These are phyloP conservation scores for Geotrypetes seraphini DNA, from an alignment of 2,797 vertebrate species.

Conservation along the genomic window DNA sequence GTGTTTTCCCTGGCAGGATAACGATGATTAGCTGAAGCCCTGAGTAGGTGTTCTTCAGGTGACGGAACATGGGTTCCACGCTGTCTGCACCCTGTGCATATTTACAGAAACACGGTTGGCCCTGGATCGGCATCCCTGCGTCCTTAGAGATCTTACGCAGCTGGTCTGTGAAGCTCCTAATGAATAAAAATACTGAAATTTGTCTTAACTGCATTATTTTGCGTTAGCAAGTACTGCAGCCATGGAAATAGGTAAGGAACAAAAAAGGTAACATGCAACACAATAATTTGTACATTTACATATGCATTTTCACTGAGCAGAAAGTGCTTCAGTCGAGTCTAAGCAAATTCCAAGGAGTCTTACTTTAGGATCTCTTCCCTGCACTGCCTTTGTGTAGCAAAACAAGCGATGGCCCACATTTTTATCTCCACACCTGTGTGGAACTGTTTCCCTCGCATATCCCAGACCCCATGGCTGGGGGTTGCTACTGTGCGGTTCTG, in stretches of 20 bases:
- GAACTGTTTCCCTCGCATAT: slow-evolving; percentile 96
- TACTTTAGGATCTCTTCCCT: slow-evolving; percentile 97
- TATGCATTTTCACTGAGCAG: too few relatives aligned
- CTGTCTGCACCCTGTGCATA: slow-evolving; percentile 67
- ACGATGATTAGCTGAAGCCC: slow-evolving; percentile 69
- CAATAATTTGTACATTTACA: too few relatives aligned
- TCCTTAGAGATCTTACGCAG: slow-evolving; percentile 69
- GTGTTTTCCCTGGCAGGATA: slow-evolving; percentile 64
- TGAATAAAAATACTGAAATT: neutral
- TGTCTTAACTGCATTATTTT: too few relatives aligned
- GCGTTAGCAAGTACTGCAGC: too few relatives aligned
- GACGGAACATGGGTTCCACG: slow-evolving; percentile 68
- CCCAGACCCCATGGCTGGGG: slow-evolving; percentile 95
- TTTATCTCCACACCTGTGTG: slow-evolving; percentile 97
- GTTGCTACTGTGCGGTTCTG: slow-evolving; percentile 96
- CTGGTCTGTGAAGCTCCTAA: slow-evolving; percentile 66
- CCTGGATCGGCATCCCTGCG: slow-evolving; percentile 66
- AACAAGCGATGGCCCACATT: slow-evolving; percentile 98
- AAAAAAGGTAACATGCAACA: too few relatives aligned
- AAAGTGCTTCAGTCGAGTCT: too few relatives aligned
- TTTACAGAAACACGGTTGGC: slow-evolving; percentile 69
- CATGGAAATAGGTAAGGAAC: too few relatives aligned
- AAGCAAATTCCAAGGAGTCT: too few relatives aligned
- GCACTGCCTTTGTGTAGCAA: slow-evolving; percentile 94
- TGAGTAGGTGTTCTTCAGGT: slow-evolving; percentile 70